These are phyloP conservation scores for Choloepus hoffmanni DNA, from an alignment of 2,113 vertebrate genomes.

Conservation along the genomic window DNA sequence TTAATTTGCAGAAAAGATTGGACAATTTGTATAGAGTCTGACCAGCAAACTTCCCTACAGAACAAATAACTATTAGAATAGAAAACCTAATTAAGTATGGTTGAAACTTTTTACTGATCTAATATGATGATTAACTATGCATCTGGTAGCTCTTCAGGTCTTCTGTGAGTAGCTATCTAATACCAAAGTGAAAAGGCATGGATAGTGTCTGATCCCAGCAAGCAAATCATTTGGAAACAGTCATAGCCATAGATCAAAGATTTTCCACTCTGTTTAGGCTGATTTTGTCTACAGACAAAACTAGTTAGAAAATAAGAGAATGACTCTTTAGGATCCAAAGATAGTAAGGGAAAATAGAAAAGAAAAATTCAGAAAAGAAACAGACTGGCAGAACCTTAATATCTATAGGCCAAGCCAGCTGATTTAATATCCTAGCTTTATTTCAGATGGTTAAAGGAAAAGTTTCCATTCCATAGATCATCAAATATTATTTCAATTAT, in stretches of 20 bases:
- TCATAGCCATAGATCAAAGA: constrained; percentile 94
- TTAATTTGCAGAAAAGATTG: constrained; percentile 34
- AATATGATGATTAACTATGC: constrained; percentile 89
- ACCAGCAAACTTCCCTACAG: constrained; percentile 68
- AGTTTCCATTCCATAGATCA: constrained; percentile 85
- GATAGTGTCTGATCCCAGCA: constrained; percentile 93
- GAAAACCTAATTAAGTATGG: constrained; percentile 80
- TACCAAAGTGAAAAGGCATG: constrained; percentile 92
- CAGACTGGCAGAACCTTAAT: constrained; percentile 86
- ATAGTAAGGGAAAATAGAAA: constrained; percentile 90
- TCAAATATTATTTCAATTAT: constrained; percentile 86
- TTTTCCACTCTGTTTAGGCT: constrained; percentile 88
- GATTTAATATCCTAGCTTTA: constrained; percentile 86
- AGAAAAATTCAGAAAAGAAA: constrained; percentile 89
- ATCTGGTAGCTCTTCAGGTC: constrained; percentile 88
- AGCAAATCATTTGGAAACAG: constrained; percentile 95
- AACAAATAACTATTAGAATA: constrained; percentile 78
- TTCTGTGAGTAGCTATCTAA: constrained; percentile 90
- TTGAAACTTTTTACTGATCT: constrained; percentile 80
- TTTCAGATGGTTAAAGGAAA: constrained; percentile 84
- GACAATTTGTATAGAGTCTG: constrained; percentile 71
- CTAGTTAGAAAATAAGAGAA: constrained; percentile 89
- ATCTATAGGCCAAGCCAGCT: constrained; percentile 86
- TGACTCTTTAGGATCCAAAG: constrained; percentile 89
- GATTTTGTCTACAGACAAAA: constrained; percentile 86